phyloP scores from a whole-genome alignment of 2,113 vertebrate genomes.

The Trichomycterus rosablanca region DNA sequence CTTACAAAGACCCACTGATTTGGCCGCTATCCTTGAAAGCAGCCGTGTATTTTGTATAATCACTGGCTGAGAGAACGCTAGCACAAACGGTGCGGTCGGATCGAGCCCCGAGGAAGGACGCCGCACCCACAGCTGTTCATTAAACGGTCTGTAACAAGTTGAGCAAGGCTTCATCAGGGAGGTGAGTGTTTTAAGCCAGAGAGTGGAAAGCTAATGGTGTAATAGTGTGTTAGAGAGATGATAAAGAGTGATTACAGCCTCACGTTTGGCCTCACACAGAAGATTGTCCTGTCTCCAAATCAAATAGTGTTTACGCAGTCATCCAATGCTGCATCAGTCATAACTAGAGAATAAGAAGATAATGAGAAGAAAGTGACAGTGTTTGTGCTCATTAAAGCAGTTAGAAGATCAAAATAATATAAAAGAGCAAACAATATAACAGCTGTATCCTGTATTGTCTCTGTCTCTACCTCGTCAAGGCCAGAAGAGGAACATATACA shows the following conservation, averaged over 20 bases:
- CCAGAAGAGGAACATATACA: no score
- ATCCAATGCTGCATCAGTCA: constrained; percentile 2
- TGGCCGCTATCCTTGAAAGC: constrained; percentile 28
- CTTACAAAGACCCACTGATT: neutral
- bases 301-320: constrained; percentile 25
- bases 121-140: constrained; percentile 44
- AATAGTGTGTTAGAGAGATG: constrained; percentile 42
- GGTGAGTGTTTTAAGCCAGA: constrained; percentile 40
- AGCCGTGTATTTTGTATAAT: constrained; percentile 30
- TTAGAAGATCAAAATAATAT: no score
- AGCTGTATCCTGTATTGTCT: no score
- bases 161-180: constrained; percentile 38
- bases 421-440: no score
- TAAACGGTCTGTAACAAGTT: constrained; percentile 46
- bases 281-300: constrained; percentile 32
- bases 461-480: no score
- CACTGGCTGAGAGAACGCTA: constrained; percentile 25
- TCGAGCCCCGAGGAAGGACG: constrained; percentile 7
- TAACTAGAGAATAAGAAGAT: neutral
- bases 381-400: no score
- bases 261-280: constrained; percentile 34
- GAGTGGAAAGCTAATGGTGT: constrained; percentile 38
- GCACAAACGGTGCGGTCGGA: constrained; percentile 10
- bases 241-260: constrained; percentile 40
- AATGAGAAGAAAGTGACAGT: no score